A percentile compares a stretch with the other conserved stretches of the same genome.
Conservation (phyloP, 1,140 invertebrate genomes). For the Antheraea mylitta region DNA sequence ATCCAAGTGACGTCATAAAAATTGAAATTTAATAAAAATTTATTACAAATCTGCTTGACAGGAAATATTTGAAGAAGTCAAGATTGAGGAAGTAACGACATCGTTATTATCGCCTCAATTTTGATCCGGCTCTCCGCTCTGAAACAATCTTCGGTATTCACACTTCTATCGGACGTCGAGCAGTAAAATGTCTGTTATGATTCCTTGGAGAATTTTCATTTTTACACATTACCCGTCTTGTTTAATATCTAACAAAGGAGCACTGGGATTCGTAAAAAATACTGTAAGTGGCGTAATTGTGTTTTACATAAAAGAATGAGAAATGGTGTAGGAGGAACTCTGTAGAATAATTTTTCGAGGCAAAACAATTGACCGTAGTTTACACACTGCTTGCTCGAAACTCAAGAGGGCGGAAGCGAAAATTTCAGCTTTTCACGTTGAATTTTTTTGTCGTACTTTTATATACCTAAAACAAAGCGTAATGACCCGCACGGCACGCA, state of each 20-base stretch:
- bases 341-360: conserved; percentile 33
- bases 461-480: conserved; percentile 72
- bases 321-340: conserved; percentile 11
- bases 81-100: conserved; percentile 67
- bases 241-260: conserved; percentile 19
- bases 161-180: conserved; percentile 42
- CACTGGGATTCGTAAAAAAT: conserved; percentile 7
- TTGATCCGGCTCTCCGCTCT: conserved; percentile 42
- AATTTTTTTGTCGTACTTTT: conserved; percentile 71
- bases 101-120: conserved; percentile 67
- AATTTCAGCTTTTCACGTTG: conserved; percentile 63
- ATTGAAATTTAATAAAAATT: conserved; percentile 41
- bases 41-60: conserved; percentile 43
- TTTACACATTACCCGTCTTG: conserved; percentile 40
- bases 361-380: conserved; percentile 60
- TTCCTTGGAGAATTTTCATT: conserved; percentile 41
- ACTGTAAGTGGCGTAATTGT: conserved; percentile 19
- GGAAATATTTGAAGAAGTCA: conserved; percentile 63
- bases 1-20: not conserved
- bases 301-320: conserved; percentile 11
- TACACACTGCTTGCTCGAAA: conserved; percentile 50
- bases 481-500: conserved; percentile 74
- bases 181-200: conserved; percentile 64
- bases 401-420: conserved; percentile 58
- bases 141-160: conserved; percentile 59